phyloP scores from a whole-genome alignment of 1,140 invertebrate species.

The Microplitis demolitor region DNA sequence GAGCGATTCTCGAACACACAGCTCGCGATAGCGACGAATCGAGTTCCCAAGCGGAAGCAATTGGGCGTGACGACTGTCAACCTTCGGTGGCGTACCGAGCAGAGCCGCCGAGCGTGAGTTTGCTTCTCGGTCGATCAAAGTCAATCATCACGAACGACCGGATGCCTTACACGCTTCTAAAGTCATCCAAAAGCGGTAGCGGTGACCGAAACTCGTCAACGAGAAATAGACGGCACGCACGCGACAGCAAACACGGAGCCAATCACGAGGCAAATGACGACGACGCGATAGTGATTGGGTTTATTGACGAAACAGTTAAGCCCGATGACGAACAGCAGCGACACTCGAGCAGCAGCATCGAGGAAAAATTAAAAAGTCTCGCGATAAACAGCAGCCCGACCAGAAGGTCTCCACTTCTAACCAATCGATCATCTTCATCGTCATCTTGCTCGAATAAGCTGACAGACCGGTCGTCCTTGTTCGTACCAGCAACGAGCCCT shows the following conservation, averaged over 20 bases:
- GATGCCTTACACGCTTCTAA: constrained; percentile 22
- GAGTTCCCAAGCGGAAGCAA: constrained; percentile 5
- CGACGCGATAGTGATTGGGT: constrained; percentile 19
- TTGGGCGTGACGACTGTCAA: constrained; percentile 22
- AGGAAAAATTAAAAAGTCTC: constrained; percentile 53
- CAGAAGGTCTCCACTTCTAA: constrained; percentile 37
- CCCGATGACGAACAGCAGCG: constrained; percentile 20
- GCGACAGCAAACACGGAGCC: not conserved
- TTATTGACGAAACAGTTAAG: constrained; percentile 19
- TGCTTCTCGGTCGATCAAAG: constrained; percentile 24
- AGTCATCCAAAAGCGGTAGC: constrained; percentile 18
- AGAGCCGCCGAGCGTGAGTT: constrained; percentile 20
- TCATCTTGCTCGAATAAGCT: constrained; percentile 29
- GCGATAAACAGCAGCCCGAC: constrained; percentile 37
- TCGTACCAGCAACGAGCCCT: constrained; percentile 36
- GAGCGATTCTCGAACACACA: constrained; percentile 29
- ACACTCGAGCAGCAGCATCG: constrained; percentile 41
- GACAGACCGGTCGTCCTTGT: constrained; percentile 30
- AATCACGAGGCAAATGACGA: constrained; percentile 14
- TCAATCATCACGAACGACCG: constrained; percentile 11
- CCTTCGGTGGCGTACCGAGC: constrained; percentile 14
- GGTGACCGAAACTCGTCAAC: constrained; percentile 12
- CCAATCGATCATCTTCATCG: constrained; percentile 31
- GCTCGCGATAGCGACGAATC: constrained; percentile 27
- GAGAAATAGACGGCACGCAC: constrained; percentile 22